Percentiles rank a stretch among this genome's conserved stretches.
phyloP scores from a whole-genome alignment of 2,888 invertebrate genomes.

The Eristalis pertinax region DNA sequence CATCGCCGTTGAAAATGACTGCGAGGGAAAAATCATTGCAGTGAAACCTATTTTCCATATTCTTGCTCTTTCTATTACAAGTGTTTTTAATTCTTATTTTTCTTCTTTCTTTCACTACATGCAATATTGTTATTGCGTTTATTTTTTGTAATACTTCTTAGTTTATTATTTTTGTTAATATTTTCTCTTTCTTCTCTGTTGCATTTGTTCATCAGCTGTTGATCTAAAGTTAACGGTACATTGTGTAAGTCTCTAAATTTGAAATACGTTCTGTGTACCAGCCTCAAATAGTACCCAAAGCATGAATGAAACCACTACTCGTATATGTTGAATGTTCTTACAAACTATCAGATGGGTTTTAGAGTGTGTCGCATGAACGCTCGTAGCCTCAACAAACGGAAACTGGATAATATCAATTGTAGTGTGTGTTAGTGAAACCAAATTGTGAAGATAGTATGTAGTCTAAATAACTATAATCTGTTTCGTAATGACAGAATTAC shows the following conservation, averaged over 20 bases:
- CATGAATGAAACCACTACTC: not conserved
- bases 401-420: too few relatives aligned
- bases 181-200: too few relatives aligned
- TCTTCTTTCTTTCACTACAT: not conserved
- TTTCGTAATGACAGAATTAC: slow-evolving; percentile 12
- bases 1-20: not conserved
- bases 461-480: too few relatives aligned
- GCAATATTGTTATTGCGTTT: not conserved
- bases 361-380: not conserved
- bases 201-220: too few relatives aligned
- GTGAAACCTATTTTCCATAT: not conserved
- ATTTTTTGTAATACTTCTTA: too few relatives aligned
- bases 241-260: not conserved
- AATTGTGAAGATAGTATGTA: not conserved
- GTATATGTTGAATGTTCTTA: not conserved
- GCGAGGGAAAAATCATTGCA: not conserved
- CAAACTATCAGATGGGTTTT: not conserved
- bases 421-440: slow-evolving; percentile 2
- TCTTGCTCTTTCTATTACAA: not conserved
- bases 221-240: too few relatives aligned
- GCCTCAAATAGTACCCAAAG: too few relatives aligned
- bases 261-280: too few relatives aligned
- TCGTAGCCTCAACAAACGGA: too few relatives aligned
- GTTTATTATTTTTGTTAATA: too few relatives aligned
- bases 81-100: not conserved